Percentiles rank a stretch among this genome's conserved stretches.
Evolutionary conservation across 64 coral and sea anemone genomes (phyloP).

Genomic region (Orbicella faveolata): DNA sequence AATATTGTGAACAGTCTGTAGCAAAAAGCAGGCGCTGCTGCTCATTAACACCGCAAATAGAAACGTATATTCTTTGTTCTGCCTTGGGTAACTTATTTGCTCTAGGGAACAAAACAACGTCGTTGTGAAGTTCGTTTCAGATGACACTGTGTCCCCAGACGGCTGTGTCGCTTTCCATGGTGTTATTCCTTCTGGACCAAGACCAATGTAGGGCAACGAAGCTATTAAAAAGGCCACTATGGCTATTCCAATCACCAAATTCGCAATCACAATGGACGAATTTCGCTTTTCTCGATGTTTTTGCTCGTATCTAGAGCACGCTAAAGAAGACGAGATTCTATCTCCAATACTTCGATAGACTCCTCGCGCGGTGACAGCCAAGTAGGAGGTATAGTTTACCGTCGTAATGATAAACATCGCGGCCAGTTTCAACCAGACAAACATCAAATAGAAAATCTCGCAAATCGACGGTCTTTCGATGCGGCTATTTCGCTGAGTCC

Average conservation of each 20-base stretch:
- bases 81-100: slow-evolving; percentile 78
- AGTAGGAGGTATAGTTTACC: slow-evolving; percentile 77
- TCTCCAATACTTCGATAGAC: slow-evolving; percentile 64
- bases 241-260: slow-evolving; percentile 80
- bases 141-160: background rate
- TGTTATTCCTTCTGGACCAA: slow-evolving; percentile 62
- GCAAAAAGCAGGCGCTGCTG: slow-evolving; percentile 62
- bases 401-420: slow-evolving; percentile 79
- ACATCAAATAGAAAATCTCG: slow-evolving; percentile 87
- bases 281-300: slow-evolving; percentile 39
- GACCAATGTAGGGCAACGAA: slow-evolving; percentile 88
- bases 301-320: slow-evolving; percentile 19
- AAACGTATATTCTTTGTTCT: slow-evolving; percentile 86
- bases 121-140: slow-evolving; percentile 7
- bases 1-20: slow-evolving; percentile 79
- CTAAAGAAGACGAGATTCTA: slow-evolving; percentile 18
- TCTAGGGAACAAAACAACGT: slow-evolving; percentile 60
- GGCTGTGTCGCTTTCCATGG: background rate
- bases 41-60: slow-evolving; percentile 90
- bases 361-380: slow-evolving; percentile 61
- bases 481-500: background rate
- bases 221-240: slow-evolving; percentile 81
- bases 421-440: slow-evolving; percentile 80
- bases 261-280: slow-evolving; percentile 66
- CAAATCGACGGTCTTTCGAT: slow-evolving; percentile 69